Evolutionary conservation across 2,888 invertebrate species (phyloP), one percentile per base, ranked within the genome.

Genomic region (Thecophora atra): DNA sequence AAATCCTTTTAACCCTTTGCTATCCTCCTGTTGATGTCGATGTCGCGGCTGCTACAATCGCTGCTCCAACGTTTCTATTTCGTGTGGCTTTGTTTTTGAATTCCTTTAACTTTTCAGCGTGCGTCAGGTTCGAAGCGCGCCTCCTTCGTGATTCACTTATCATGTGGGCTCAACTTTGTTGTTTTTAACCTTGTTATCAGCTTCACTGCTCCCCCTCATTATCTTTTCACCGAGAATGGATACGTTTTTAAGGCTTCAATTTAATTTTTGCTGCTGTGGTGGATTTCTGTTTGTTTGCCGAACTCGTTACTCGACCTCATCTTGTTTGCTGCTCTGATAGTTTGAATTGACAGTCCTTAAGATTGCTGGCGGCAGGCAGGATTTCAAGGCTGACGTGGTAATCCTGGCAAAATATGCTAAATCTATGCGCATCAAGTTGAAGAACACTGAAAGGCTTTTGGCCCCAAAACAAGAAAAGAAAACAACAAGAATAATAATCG

Each of bases 1-100:
- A 62, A 70, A 70, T 70, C 70, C 70, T 62, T 70, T 70, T 63
- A 70, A 63, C 70, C 70, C 52, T 47, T 68, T 70, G 17, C 13
- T 66, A 15, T 37, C 44, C 37, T 37, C 19, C 67, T 67, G 67
- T 42, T 21, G 37, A 26, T 54, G 30, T 28, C 21, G 19, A n/a
- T 66, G 52, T n/a, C 30, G 54, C 15, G 17, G 63, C 6, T 13
- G 63, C 58, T 24, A 44, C 44, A 44, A 44, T 13, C 7, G 13
- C 7, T 44, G 13, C 44, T 11, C 8, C 47, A 47, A 17, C 47
- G 11, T 11, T 37, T 37, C 37, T 37, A 37, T 2, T 21, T 24
- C 26, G 15, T 24, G 21, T 56, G 56, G 56, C 4, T 15, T n/a
- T 24, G 56, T 13, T 56, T 15, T 26, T 56, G 56, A 26, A 26